Evolutionary conservation across 2,113 vertebrate species (phyloP).

Genomic region (Chaetodon auriga): DNA sequence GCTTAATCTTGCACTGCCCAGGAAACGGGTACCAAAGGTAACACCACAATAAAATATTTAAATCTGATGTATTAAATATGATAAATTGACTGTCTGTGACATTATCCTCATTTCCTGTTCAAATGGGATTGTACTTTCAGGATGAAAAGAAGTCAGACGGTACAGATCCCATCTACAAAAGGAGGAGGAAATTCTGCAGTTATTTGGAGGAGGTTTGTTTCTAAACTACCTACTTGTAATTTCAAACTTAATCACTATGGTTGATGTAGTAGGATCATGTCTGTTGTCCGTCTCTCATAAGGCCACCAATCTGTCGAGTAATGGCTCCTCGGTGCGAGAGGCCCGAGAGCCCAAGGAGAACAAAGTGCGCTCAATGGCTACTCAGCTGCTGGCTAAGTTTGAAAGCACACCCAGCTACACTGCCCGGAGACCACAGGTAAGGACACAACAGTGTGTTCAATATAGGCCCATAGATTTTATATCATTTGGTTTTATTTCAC

Average conservation of each 20-base stretch:
- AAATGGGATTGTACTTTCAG: slow-evolving; percentile 73
- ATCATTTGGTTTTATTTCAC: background rate
- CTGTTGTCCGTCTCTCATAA: slow-evolving; percentile 62
- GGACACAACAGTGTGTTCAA: slow-evolving; percentile 19
- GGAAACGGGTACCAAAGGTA: slow-evolving; percentile 96
- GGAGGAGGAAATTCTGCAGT: slow-evolving; percentile 87
- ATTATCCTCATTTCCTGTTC: background rate
- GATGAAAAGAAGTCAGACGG: slow-evolving; percentile 89
- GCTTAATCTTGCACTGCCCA: slow-evolving; percentile 88
- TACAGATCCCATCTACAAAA: slow-evolving; percentile 89
- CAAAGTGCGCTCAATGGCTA: slow-evolving; percentile 96
- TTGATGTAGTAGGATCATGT: background rate
- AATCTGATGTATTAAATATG: background rate
- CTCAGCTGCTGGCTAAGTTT: slow-evolving; percentile 94
- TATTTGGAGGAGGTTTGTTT: slow-evolving; percentile 91
- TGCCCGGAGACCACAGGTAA: slow-evolving; percentile 88
- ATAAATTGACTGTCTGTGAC: background rate
- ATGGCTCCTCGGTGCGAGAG: slow-evolving; percentile 76
- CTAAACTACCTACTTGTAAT: background rate
- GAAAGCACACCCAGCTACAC: slow-evolving; percentile 85
- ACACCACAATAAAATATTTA: slow-evolving; percentile 19
- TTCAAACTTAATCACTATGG: background rate
- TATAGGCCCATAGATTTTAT: background rate
- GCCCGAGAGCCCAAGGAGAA: slow-evolving; percentile 86
- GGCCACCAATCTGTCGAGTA: slow-evolving; percentile 84